These are phyloP conservation scores for Ochropleura plecta DNA, from an alignment of 2,888 invertebrate species.

Conservation along the genomic window DNA sequence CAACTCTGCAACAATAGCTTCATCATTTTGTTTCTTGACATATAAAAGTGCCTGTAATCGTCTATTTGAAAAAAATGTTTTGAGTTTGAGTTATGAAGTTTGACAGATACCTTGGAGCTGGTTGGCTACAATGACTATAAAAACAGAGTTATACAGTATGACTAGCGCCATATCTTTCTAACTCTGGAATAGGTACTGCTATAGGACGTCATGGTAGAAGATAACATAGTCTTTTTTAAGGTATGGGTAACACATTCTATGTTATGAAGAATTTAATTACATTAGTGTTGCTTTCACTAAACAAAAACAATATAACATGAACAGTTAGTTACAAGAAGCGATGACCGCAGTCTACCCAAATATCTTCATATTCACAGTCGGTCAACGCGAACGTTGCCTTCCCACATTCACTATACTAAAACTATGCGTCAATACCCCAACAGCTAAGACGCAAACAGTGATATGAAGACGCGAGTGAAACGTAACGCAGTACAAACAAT, in stretches of 20 bases:
- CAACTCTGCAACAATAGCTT: too few relatives aligned
- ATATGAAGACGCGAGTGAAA: conserved; percentile 24
- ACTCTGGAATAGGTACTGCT: too few relatives aligned
- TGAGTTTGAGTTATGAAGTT: not conserved
- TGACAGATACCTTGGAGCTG: not conserved
- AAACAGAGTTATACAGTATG: too few relatives aligned
- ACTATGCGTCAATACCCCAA: conserved; percentile 28
- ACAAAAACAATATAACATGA: not conserved
- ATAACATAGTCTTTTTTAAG: not conserved
- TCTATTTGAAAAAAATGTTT: too few relatives aligned
- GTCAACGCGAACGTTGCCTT: not conserved
- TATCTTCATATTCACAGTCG: not conserved
- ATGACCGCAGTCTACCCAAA: not conserved
- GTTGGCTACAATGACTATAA: too few relatives aligned
- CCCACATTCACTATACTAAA: not conserved
- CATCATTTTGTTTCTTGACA: too few relatives aligned
- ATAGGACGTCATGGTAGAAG: not conserved
- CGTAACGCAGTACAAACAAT: conserved; percentile 14
- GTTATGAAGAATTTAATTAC: not conserved
- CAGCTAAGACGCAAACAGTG: conserved; percentile 38
- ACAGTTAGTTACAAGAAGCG: not conserved
- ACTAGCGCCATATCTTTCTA: too few relatives aligned
- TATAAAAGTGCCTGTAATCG: too few relatives aligned
- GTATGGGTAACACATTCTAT: not conserved
- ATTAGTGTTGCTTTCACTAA: not conserved